These are phyloP conservation scores for Parauchenoglanis punctatus DNA, from an alignment of 2,797 vertebrate species.

Conservation along the genomic window DNA sequence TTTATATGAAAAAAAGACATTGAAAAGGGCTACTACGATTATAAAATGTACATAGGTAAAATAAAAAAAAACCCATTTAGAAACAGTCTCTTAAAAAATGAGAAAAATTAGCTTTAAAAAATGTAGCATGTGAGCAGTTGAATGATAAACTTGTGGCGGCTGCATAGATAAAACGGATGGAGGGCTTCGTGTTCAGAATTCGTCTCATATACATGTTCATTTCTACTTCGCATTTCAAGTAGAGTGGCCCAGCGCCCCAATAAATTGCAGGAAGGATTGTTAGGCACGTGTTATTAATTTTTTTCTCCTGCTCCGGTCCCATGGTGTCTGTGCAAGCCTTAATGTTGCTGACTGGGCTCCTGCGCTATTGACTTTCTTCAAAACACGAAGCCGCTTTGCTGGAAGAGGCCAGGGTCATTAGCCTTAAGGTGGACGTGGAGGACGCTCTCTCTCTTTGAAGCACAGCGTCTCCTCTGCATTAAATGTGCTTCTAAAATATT, in stretches of 20 bases:
- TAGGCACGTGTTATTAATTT: constrained; percentile 86
- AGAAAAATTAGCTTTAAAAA: not conserved
- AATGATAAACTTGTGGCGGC: not conserved
- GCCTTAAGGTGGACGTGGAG: constrained; percentile 35
- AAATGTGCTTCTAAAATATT: constrained; percentile 86
- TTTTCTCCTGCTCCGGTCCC: constrained; percentile 69
- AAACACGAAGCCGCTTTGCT: constrained; percentile 85
- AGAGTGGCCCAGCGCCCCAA: constrained; percentile 72
- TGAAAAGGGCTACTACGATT: not conserved
- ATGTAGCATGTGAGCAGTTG: not conserved
- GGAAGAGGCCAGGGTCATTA: constrained; percentile 85
- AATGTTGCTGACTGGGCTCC: constrained; percentile 84
- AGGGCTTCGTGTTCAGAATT: constrained; percentile 71
- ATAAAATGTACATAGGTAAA: not conserved
- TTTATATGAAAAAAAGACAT: not conserved
- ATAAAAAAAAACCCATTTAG: not conserved
- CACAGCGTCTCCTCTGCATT: constrained; percentile 77
- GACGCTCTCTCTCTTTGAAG: constrained; percentile 63
- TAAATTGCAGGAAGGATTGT: constrained; percentile 85
- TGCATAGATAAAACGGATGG: constrained; percentile 33
- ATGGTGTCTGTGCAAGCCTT: constrained; percentile 81
- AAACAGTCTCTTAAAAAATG: not conserved
- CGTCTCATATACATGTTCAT: constrained; percentile 76
- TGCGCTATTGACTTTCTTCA: constrained; percentile 84
- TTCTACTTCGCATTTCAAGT: constrained; percentile 80